These are phyloP conservation scores for Nasonia vitripennis DNA, from an alignment of 1,140 invertebrate species.

Conservation along the genomic window DNA sequence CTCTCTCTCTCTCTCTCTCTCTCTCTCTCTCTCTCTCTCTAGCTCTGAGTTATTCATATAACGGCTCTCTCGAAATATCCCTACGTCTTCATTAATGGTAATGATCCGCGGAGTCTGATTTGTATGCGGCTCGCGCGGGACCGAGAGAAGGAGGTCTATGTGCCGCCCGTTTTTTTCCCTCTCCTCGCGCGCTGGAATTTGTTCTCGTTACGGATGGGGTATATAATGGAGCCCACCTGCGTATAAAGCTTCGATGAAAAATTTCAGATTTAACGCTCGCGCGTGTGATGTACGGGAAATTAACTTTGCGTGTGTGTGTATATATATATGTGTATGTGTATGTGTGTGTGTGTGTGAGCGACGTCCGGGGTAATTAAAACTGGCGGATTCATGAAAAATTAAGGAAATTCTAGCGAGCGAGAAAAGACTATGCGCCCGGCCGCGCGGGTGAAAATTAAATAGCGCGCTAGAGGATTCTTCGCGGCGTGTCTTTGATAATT, in stretches of 20 bases:
- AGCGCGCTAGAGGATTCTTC: neutral
- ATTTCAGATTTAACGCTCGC: neutral
- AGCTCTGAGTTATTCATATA: constrained; percentile 57
- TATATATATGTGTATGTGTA: too few species aligned
- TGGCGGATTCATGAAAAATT: too few species aligned
- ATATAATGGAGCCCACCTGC: neutral
- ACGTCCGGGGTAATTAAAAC: too few species aligned
- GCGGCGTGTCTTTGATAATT: neutral
- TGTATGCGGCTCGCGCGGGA: constrained; percentile 66
- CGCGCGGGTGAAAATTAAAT: neutral
- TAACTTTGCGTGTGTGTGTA: neutral
- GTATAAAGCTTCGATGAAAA: neutral
- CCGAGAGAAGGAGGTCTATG: neutral
- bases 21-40: constrained; percentile 1
- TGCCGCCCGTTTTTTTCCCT: neutral
- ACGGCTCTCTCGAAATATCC: constrained; percentile 51
- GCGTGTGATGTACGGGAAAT: neutral
- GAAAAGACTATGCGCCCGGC: too few species aligned
- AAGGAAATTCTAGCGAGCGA: too few species aligned
- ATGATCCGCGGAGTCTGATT: constrained; percentile 69
- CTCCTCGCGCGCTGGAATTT: neutral
- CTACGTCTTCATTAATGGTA: constrained; percentile 70
- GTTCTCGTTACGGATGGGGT: neutral
- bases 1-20: neutral
- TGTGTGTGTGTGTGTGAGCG: neutral